Base-by-base conservation (phyloP, 2,888 invertebrate species). In the Caenorhabditis plicata region DNA sequence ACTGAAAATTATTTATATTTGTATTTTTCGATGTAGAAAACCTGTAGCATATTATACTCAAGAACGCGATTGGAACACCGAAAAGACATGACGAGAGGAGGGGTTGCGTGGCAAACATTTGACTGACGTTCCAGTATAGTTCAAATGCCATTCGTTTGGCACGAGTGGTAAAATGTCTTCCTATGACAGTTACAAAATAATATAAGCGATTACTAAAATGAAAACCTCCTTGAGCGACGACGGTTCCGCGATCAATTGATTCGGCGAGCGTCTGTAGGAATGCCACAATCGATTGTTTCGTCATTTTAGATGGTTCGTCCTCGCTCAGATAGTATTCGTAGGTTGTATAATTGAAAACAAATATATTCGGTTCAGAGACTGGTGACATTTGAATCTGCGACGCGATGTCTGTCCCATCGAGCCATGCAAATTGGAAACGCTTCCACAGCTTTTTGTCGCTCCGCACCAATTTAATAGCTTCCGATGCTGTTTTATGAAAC, bases 331-430 rank as follows among this genome's bases (percentile, higher is more conserved):
- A 92, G 83, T 92, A 93, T 80, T 92, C 90, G 81, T 90, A 90
- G 2, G 92, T 91, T 13, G 89, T 89, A 0, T 93, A 89, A 82
- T 96, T 93, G 46, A 96, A 86, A 1, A 95, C 91, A 47, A 96
- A 84, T 48, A 95, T 83, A 83, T 90, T 88, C 0, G 95, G 94
- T 25, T 91, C 85, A 0, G 88, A 87, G 70, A 92, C 83, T 64
- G 88, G 87, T 61, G 88, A 88, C 90, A 95, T 90, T 11, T 91
- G 92, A 76, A 96, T 92, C 50, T 90, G 91, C 84, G 93, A 94
- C 11, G 91, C 92, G 64, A 95, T 85, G 48, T 92, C 91, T 3
- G 90, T 88, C 66, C 87, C 89, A 0, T 90, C 91, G 82, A 92
- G 88, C 94, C 94, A 96, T 2, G 54, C 61, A 36, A 61, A 61